Base-by-base conservation (phyloP, 2,113 vertebrate genomes). In the Sapayoa aenigma region DNA sequence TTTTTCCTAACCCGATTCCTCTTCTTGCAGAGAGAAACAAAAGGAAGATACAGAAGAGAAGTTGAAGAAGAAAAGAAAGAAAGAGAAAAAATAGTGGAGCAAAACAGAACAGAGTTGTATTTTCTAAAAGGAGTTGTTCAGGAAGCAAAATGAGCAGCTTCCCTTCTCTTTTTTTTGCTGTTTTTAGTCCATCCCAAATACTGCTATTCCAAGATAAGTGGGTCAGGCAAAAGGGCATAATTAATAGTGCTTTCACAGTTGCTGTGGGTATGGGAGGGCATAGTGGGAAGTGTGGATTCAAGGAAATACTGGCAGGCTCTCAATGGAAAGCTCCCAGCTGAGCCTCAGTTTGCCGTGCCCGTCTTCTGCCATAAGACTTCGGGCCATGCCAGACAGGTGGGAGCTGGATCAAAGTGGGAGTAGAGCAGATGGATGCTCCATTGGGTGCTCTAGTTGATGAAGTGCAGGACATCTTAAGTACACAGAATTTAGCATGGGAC, bases 11-110 rank as follows among this genome's bases (percentile, higher is more conserved):
- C 88, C 56, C 44, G 2, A 84, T 96, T 94, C 88, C 92, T 94
- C 96, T 96, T 95, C 88, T 95, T 96, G 84, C 92, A 96, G 95
- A 97, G 90, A 93, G 92, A 96, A 96, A 97, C 82, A 41, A 81
- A 93, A 96, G 65, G 95, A 96, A 96, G 92, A 96, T 72, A 7
- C 60, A 84, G 94, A 96, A 93, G 87, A 96, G n/a, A 91, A 94
- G 87, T 91, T 94, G 84, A 78, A 87, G 93, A 94, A 84, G 85
- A 68, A 86, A 95, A 73, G 65, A 93, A 85, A 78, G 66, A 93
- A 82, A 94, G 71, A 87, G 67, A 76, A 94, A 93, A 92, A 93
- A 50, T 96, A 94, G 88, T 96, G 94, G 95, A 89, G 88, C 86
- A 91, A 93, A 92, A 78, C 79, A 95, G 55, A 83, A 74, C 82